Evolutionary conservation across 1,140 invertebrate genomes (phyloP), one percentile per base, ranked within the genome.

Genomic region (Drosophila melanica): DNA sequence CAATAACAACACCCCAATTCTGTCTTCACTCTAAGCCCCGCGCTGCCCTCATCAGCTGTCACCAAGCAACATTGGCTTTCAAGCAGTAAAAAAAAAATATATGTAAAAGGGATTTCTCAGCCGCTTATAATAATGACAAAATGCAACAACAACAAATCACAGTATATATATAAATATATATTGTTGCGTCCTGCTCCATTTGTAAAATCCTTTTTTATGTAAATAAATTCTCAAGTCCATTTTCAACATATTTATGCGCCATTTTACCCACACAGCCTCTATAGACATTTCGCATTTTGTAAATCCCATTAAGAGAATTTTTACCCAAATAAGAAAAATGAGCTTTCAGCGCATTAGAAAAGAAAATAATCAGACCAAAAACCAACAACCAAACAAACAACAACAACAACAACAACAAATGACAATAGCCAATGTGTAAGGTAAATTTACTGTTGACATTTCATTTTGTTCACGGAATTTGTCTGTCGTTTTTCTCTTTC

Each of bases 401-500:
- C 37, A 42, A 51, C 20, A 50, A 35, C 11, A 23, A 47, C 27
- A 55, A 47, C 41, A 45, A 30, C 37, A 33, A 48, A 44, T 35
- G 71, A 69, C 66, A 75, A 74, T 69, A 63, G 81, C 51, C 71
- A 84, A 69, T 76, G 81, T 85, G 68, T 78, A 76, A 85, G 81
- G 81, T 85, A 84, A 84, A 84, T 87, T 87, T 87, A 89, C 82
- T 87, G 82, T 87, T 87, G 82, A 87, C 82, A 87, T 87, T 87
- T 89, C 79, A 87, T 87, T 87, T 82, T 82, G 79, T 87, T 77
- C 76, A 74, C 69, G 76, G 77, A 89, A 87, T 87, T 87, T 87
- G 79, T 82, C 81, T 82, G 75, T 45, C 75, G 50, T 47, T 58
- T 68, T 35, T 50, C 50, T 50, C 70, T 71, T 44, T 59, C 42